Evolutionary conservation across 1,140 invertebrate species (phyloP).

Genomic region (Neuroterus valhalla): DNA sequence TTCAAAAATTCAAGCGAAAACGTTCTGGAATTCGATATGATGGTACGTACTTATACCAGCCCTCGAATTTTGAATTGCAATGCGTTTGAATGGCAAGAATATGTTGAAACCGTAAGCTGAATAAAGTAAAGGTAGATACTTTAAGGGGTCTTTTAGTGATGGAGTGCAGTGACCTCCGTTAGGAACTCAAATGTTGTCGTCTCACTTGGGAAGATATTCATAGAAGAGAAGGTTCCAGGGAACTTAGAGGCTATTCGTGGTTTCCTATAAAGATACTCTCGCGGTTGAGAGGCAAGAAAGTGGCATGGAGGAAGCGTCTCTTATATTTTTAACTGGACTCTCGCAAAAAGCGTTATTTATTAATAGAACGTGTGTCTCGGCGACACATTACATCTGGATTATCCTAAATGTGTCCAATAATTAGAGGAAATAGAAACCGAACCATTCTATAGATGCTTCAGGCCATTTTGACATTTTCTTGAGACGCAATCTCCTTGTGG

Average conservation of each 20-base stretch:
- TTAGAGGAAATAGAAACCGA: not conserved
- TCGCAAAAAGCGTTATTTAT: slow-evolving; percentile 46
- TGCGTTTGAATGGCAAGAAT: slow-evolving; percentile 3
- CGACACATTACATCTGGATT: slow-evolving; percentile 11
- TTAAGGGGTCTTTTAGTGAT: slow-evolving; percentile 32
- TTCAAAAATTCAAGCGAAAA: not conserved
- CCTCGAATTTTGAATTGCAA: slow-evolving; percentile 16
- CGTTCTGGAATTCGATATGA: not conserved
- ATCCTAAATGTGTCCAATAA: not conserved
- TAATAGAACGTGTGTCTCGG: slow-evolving; percentile 38
- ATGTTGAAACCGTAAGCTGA: slow-evolving; percentile 1
- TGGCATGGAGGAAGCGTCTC: slow-evolving; percentile 47
- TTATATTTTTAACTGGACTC: slow-evolving; percentile 45
- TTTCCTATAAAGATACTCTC: slow-evolving; percentile 53
- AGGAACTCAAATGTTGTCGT: slow-evolving; percentile 39
- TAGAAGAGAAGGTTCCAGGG: slow-evolving; percentile 50
- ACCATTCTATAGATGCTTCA: not conserved
- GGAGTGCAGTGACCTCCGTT: slow-evolving; percentile 51
- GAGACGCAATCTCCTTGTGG: slow-evolving; percentile 8
- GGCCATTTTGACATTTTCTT: not conserved
- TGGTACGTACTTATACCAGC: not conserved
- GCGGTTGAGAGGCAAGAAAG: slow-evolving; percentile 43
- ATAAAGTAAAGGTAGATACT: not conserved
- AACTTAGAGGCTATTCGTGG: slow-evolving; percentile 57
- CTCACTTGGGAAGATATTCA: slow-evolving; percentile 50